Evolutionary conservation across 2,888 invertebrate genomes (phyloP).

Genomic region (Lasioglossum zephyrum): DNA sequence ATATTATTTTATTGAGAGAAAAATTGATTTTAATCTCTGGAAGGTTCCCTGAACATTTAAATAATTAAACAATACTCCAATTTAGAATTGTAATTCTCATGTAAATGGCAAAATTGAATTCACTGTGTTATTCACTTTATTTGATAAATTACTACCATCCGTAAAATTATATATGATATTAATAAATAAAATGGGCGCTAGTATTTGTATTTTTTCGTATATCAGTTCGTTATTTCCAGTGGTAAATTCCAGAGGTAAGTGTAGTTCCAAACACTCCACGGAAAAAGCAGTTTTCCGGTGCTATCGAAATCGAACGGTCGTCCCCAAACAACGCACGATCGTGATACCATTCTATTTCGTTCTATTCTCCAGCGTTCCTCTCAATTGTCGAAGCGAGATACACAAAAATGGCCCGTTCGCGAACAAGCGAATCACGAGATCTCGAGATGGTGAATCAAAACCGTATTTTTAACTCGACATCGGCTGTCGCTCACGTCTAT

Average conservation of each 20-base stretch:
- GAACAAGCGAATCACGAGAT: background rate
- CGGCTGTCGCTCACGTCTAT: background rate
- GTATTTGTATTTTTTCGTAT: background rate
- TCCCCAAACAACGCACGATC: background rate
- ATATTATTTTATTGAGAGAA: too few species aligned
- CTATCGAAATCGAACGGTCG: background rate
- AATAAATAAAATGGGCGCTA: background rate
- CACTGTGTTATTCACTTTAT: too few species aligned
- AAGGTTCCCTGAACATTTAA: too few species aligned
- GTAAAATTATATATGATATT: too few species aligned
- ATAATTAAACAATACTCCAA: too few species aligned
- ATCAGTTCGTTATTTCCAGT: background rate
- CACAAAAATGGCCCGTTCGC: slow-evolving; percentile 16
- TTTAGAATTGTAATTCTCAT: too few species aligned
- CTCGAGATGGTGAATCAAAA: slow-evolving; percentile 16
- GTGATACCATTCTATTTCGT: background rate
- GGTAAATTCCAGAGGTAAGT: background rate
- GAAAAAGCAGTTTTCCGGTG: background rate
- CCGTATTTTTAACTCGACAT: slow-evolving; percentile 35
- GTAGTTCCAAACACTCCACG: background rate
- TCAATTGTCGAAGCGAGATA: background rate
- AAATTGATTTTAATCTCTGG: too few species aligned
- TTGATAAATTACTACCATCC: too few species aligned
- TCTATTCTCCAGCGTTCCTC: background rate
- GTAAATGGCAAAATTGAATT: too few species aligned